Evolutionary conservation across 2,113 vertebrate species (phyloP).

Genomic region (Heliornis fulica): DNA sequence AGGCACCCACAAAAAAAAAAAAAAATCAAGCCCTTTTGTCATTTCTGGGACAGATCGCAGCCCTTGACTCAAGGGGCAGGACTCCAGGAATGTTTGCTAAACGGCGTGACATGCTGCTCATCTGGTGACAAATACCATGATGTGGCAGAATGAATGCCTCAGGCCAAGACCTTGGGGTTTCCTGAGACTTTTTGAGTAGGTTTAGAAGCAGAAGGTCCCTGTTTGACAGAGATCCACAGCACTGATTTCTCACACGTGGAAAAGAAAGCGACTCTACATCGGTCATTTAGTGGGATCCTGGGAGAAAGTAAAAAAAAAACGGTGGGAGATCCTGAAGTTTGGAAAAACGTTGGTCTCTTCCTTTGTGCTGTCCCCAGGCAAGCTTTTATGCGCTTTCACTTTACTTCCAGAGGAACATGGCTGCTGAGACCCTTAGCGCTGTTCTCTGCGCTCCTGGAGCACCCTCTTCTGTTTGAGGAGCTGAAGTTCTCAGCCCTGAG

Average conservation of each 20-base stretch:
- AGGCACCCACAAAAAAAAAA: background rate
- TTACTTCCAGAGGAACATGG: background rate
- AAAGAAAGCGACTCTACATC: accelerated
- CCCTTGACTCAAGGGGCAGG: background rate
- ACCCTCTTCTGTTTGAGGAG: constrained; percentile 6
- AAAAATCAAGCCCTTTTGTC: background rate
- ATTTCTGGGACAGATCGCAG: background rate
- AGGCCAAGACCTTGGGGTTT: background rate
- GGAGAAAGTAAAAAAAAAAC: background rate
- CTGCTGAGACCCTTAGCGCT: accelerated
- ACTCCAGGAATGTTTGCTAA: background rate
- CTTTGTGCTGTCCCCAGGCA: background rate
- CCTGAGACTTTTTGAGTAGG: background rate
- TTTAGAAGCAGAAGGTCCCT: background rate
- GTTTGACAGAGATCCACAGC: background rate
- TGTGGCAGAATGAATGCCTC: background rate
- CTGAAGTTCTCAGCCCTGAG: background rate
- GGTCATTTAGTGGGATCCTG: background rate
- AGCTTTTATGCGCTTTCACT: background rate
- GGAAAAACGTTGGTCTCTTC: background rate
- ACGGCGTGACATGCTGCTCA: background rate
- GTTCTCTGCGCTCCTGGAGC: background rate
- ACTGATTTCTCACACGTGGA: background rate
- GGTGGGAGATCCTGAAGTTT: accelerated
- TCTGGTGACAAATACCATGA: background rate